Evolutionary conservation across 2,113 vertebrate species (phyloP), one percentile per base, ranked within the genome.

Genomic region (Leucoraja erinaceus): DNA sequence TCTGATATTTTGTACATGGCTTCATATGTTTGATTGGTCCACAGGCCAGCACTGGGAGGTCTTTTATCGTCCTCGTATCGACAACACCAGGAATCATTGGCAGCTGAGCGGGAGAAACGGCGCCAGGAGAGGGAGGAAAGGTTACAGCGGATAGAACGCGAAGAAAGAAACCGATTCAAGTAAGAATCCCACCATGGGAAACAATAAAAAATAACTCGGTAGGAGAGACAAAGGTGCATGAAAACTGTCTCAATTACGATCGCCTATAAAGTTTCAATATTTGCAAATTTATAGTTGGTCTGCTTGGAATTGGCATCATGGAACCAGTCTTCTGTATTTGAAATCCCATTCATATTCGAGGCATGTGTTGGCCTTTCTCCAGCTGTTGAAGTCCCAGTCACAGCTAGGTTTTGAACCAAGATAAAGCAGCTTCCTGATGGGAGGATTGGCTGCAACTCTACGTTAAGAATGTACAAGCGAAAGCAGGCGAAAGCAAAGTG

Each of bases 151-250:
- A 99, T 99, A 93, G 98, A 99, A 94, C 96, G 97, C 70, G 98
- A 99, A 94, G 98, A 99, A 95, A 98, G 98, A 94, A 98, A 97
- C 95, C 97, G 97, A 94, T 98, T 98, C 95, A 99, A 97, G 98
- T 99, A 96, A 96, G 98, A 20, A 93, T 18, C 47, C 31, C 25
- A 54, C 22, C 61, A 68, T 25, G 20, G 18, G 88, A 90, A 8
- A 33, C 33, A 70, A 4, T 91, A 47, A 11, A 25, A 38, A 31
- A 6, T 18, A 38, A 68, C 38, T 66, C 10, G 18, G 28, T 68
- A 66, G 33, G 74, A 54, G 18, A 59, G 31, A 68, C 22, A 31
- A 78, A 79, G 28, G 90, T 22, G 9, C 56, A 12, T 11, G 90
- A 25, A 14, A 33, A 68, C 22, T 16, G 72, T 18, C 61, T 76